phyloP scores from a whole-genome alignment of 1,140 invertebrate species.

The Megalopta genalis region DNA sequence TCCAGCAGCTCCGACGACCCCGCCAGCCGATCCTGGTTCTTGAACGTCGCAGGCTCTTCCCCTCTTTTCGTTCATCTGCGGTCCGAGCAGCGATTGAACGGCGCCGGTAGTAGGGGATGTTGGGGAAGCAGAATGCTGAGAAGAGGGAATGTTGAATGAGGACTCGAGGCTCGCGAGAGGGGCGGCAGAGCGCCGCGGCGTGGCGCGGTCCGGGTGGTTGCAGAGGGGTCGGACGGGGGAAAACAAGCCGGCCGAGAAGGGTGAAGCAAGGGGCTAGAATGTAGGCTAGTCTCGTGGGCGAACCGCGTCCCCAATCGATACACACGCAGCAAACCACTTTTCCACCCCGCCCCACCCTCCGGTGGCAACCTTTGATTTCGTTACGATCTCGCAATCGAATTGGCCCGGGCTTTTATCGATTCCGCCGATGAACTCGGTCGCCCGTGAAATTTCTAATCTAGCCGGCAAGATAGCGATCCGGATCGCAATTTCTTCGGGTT shows the following conservation, averaged over 20 bases:
- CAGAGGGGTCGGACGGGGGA: slow-evolving; percentile 24
- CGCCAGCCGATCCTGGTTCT: not conserved
- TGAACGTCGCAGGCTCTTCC: not conserved
- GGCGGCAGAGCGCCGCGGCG: not conserved
- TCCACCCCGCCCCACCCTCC: not conserved
- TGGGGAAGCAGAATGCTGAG: slow-evolving; percentile 35
- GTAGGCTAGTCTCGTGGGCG: slow-evolving; percentile 75
- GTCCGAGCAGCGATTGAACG: slow-evolving; percentile 37
- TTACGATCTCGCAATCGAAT: slow-evolving; percentile 31
- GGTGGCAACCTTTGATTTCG: slow-evolving; percentile 24
- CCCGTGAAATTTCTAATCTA: slow-evolving; percentile 16
- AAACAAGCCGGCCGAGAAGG: slow-evolving; percentile 47
- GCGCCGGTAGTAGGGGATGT: slow-evolving; percentile 2
- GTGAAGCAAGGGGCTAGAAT: slow-evolving; percentile 68
- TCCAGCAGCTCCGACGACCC: too few species aligned
- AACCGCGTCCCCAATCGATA: slow-evolving; percentile 78
- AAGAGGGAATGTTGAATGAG: slow-evolving; percentile 72
- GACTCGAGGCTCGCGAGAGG: slow-evolving; percentile 57
- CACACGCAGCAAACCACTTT: slow-evolving; percentile 62
- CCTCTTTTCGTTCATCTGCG: slow-evolving; percentile 31
- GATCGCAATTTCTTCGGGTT: not conserved
- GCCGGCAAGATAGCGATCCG: not conserved
- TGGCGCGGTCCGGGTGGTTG: not conserved
- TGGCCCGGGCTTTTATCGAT: slow-evolving; percentile 27
- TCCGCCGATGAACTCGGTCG: not conserved